phyloP scores from a whole-genome alignment of 2,888 invertebrate species.

The Lysandra bellargus region DNA sequence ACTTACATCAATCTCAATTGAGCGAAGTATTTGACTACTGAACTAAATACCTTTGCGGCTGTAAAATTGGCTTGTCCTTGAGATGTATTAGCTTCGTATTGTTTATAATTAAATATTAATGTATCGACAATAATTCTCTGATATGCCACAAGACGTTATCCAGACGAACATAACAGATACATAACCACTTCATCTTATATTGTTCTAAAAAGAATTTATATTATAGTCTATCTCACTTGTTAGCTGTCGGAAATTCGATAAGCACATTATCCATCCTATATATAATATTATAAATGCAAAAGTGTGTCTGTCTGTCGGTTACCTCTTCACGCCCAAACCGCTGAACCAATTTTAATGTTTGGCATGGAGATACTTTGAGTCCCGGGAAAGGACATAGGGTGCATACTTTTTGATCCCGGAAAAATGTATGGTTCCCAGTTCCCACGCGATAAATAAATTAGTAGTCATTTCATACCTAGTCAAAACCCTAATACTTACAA shows the following conservation, averaged over 20 bases:
- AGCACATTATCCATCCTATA: not conserved
- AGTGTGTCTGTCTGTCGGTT: too few relatives aligned
- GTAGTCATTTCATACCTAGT: too few relatives aligned
- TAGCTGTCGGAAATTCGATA: not conserved
- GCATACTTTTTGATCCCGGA: too few relatives aligned
- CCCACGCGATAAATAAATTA: too few relatives aligned
- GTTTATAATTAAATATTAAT: constrained; percentile 3
- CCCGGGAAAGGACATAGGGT: too few relatives aligned
- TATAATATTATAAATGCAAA: too few relatives aligned
- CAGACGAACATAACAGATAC: not conserved
- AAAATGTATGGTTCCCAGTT: too few relatives aligned
- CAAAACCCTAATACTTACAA: too few relatives aligned
- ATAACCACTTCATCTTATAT: not conserved
- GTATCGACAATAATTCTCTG: not conserved
- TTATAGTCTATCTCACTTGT: not conserved
- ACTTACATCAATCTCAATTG: too few relatives aligned
- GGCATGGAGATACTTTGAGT: too few relatives aligned
- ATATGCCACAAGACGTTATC: not conserved
- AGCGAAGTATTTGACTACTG: not conserved
- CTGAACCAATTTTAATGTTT: too few relatives aligned
- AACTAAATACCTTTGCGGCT: not conserved
- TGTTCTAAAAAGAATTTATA: not conserved
- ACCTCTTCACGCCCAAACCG: too few relatives aligned
- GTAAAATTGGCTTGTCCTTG: not conserved
- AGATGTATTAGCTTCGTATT: not conserved